Base-by-base conservation (phyloP, 2,113 vertebrate species). In the Archilochus colubris region DNA sequence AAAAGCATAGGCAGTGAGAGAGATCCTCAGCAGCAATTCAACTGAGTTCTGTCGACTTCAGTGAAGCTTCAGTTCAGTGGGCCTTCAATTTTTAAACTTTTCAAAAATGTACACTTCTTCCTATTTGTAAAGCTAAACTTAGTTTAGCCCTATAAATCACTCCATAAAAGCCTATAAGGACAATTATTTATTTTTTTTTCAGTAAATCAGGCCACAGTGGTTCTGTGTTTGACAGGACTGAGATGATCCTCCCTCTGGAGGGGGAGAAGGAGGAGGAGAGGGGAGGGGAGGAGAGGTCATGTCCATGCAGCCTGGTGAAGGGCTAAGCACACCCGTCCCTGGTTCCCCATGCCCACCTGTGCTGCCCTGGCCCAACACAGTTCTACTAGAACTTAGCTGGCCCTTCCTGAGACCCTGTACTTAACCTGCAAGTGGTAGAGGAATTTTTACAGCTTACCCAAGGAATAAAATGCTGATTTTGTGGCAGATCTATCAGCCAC, bases 311-410 rank as follows among this genome's bases (percentile, higher is more conserved):
- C 25, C 51, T 58, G 31, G 8, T 46, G 14, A 36, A 82, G 36
- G 68, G 38, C 25, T 58, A 58, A 51, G 44, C 10, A 17, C 1
- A 1, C 6, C 14, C 2, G 0, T 55, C 76, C 20, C 16, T 18
- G 23, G 23, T 59, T 64, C 19, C 7, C 33, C 64, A n/a, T 1
- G 0, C 54, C 57, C 7, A 4, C 14, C 21, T 1, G 3, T 40
- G 12, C 44, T 80, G 30, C 38, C 23, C 44, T 59, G 46, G 30
- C 38, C 24, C 22, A 23, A 5, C 3, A 12, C 25, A 70, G 57
- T 24, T 30, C 8, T 22, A 30, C 19, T 8, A 59, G 44, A 25
- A 64, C 19, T 19, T 30, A 38, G 38, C n/a, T 50, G 12, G 8
- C 13, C 20, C 5, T 22, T 55, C 31, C 73, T 54, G 54, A 74